phyloP scores from a whole-genome alignment of 2,797 vertebrate species.

The Pangasius sanitwongsei region DNA sequence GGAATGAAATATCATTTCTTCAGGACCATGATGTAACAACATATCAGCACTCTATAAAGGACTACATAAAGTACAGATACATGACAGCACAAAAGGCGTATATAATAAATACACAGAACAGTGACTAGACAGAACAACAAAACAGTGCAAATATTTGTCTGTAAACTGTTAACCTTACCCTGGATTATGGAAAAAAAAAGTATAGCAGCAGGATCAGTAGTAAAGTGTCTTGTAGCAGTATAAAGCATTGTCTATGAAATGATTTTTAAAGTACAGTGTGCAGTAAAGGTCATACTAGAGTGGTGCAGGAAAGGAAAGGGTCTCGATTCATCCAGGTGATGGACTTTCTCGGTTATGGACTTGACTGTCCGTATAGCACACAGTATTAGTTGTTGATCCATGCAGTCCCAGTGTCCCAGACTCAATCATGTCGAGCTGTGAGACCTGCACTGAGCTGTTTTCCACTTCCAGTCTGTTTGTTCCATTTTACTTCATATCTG shows the following conservation, averaged over 20 bases:
- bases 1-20: not conserved
- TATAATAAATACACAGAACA: not conserved
- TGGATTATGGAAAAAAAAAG: not conserved
- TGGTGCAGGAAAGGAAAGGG: not conserved
- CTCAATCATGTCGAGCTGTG: conserved; percentile 11
- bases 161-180: not conserved
- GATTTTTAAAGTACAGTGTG: not conserved
- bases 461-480: conserved; percentile 30
- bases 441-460: conserved; percentile 11
- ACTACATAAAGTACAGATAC: not conserved
- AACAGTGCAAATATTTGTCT: not conserved
- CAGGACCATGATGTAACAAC: not conserved
- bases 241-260: not conserved
- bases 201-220: not conserved
- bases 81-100: not conserved
- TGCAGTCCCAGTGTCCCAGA: conserved; percentile 21
- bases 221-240: not conserved
- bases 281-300: not conserved
- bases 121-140: not conserved
- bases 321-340: conserved; percentile 2
- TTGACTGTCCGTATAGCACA: conserved; percentile 23
- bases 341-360: not conserved
- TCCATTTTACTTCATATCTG: conserved; percentile 35
- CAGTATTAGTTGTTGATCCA: conserved; percentile 25
- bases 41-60: not conserved